A percentile compares a stretch with the other conserved stretches of the same genome.
These are phyloP conservation scores for Thamnophis elegans DNA, from an alignment of 2,797 vertebrate species.

Conservation along the genomic window DNA sequence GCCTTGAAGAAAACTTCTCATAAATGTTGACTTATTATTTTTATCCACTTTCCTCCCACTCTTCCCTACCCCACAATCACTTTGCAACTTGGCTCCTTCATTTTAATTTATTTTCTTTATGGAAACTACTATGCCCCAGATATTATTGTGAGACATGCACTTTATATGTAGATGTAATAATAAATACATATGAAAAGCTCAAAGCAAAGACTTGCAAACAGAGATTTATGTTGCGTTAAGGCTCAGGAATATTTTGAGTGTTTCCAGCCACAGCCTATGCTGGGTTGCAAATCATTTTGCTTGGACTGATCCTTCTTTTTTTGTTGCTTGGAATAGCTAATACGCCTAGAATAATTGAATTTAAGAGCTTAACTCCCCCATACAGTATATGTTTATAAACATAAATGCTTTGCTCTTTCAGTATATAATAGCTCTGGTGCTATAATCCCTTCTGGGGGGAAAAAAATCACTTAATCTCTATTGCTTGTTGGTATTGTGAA, in stretches of 20 bases:
- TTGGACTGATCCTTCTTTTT: background rate
- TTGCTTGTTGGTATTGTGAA: background rate
- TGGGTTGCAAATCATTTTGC: background rate
- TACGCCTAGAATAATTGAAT: conserved; percentile 25
- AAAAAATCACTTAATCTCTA: background rate
- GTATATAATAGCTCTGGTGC: background rate
- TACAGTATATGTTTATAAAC: conserved; percentile 12
- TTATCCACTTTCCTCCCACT: no score
- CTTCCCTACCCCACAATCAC: background rate
- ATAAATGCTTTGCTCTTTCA: background rate
- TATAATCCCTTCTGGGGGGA: background rate
- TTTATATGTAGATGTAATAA: conserved; percentile 25
- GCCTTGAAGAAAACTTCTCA: background rate
- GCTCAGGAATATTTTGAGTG: background rate
- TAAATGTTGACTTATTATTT: background rate
- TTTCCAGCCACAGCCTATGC: background rate
- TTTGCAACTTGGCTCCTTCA: background rate
- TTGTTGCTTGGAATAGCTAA: conserved; percentile 4
- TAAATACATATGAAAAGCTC: conserved; percentile 2
- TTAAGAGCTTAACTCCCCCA: background rate
- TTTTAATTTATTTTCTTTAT: background rate
- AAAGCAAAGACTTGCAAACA: background rate
- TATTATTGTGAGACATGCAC: conserved; percentile 3
- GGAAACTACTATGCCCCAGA: conserved; percentile 1
- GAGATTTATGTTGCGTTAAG: background rate